These are phyloP conservation scores for Conomelus anceps DNA, from an alignment of 2,888 invertebrate species.

Conservation along the genomic window DNA sequence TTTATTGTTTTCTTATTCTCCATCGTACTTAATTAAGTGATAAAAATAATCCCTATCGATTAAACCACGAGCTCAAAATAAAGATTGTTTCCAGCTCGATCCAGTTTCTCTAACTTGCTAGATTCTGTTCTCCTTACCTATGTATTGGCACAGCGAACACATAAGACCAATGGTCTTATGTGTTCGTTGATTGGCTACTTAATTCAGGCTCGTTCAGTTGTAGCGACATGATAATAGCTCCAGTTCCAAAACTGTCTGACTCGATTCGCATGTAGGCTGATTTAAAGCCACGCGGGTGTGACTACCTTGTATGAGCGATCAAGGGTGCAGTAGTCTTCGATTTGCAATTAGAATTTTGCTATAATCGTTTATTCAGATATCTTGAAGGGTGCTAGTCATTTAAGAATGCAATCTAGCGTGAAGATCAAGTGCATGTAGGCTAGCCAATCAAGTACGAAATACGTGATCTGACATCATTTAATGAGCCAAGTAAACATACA, in stretches of 20 bases:
- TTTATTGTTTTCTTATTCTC: background rate
- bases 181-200: no score
- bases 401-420: background rate
- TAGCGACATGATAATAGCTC: background rate
- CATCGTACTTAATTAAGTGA: background rate
- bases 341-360: background rate
- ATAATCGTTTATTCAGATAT: background rate
- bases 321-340: background rate
- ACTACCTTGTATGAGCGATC: background rate
- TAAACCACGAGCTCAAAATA: background rate
- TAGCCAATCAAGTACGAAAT: background rate
- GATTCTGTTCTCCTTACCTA: background rate
- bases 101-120: background rate
- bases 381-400: background rate
- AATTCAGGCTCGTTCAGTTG: background rate
- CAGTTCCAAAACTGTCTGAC: background rate
- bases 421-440: background rate
- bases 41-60: background rate
- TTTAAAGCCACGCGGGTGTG: background rate
- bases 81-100: background rate
- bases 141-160: no score
- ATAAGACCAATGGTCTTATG: no score
- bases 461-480: no score
- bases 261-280: background rate
- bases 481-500: background rate